phyloP scores from a whole-genome alignment of 2,797 vertebrate species.

The Fistularia tabacaria region DNA sequence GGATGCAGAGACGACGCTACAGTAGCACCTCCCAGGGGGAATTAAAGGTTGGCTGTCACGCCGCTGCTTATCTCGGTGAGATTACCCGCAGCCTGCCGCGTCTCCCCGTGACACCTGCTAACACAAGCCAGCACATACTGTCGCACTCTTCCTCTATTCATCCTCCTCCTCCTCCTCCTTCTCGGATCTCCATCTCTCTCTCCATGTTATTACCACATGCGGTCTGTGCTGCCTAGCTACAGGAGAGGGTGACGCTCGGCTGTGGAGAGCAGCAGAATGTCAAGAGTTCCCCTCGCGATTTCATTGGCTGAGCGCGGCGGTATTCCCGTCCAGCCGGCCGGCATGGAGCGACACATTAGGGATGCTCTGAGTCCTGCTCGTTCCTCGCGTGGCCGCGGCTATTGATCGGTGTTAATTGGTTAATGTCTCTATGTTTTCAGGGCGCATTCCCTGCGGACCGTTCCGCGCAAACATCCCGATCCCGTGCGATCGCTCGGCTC shows the following conservation, averaged over 20 bases:
- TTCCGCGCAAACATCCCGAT: constrained; percentile 33
- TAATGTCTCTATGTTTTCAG: constrained; percentile 72
- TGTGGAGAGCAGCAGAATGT: constrained; percentile 52
- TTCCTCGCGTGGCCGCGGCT: constrained; percentile 42
- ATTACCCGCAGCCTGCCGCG: constrained; percentile 55
- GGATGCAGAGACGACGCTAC: constrained; percentile 26
- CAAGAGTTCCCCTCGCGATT: constrained; percentile 51
- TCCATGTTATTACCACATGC: constrained; percentile 27
- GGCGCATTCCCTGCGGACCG: constrained; percentile 45
- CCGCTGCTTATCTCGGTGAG: constrained; percentile 52
- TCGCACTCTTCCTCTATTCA: constrained; percentile 18
- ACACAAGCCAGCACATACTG: constrained; percentile 37
- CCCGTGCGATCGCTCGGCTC: constrained; percentile 18
- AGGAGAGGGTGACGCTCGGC: constrained; percentile 35
- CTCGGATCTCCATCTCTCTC: constrained; percentile 9
- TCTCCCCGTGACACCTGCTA: constrained; percentile 55
- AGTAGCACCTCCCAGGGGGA: constrained; percentile 53
- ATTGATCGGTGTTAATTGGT: constrained; percentile 73
- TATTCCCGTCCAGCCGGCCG: constrained; percentile 38
- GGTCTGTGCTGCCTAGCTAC: constrained; percentile 69
- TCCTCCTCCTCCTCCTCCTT: constrained; percentile 15
- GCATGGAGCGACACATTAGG: constrained; percentile 45
- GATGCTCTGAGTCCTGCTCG: constrained; percentile 27
- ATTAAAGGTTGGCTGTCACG: constrained; percentile 63
- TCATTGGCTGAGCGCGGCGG: constrained; percentile 48